Conservation (phyloP, 2,888 invertebrate genomes). For the Cactoblastis cactorum region DNA sequence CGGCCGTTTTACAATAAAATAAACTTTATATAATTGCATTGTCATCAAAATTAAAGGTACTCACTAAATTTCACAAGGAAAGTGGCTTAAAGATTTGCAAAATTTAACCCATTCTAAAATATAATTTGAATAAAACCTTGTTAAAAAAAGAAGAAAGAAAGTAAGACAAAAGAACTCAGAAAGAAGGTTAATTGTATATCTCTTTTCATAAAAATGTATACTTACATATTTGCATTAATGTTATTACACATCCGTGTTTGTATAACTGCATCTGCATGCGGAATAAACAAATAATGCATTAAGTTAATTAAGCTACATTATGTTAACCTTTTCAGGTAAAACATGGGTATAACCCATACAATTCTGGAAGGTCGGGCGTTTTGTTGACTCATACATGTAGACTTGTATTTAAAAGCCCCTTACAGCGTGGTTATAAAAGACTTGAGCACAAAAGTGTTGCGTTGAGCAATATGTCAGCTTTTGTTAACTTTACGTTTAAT, state of each 20-base stretch:
- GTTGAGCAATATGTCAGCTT: slow-evolving; percentile 6
- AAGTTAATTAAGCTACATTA: slow-evolving; percentile 12
- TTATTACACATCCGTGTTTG: slow-evolving; percentile 8
- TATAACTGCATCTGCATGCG: slow-evolving; percentile 7
- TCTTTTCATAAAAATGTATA: neutral
- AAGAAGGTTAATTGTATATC: no score
- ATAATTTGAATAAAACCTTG: no score
- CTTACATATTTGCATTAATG: slow-evolving; percentile 11
- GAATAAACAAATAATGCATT: slow-evolving; percentile 16
- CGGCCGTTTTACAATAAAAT: no score
- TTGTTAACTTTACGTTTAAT: slow-evolving; percentile 4
- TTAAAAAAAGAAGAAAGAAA: no score
- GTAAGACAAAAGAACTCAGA: no score
- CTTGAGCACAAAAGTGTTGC: slow-evolving; percentile 6
- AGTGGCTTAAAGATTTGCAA: no score
- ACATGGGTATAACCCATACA: slow-evolving; percentile 6
- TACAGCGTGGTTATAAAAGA: neutral
- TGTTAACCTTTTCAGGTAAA: neutral
- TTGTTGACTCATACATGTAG: slow-evolving; percentile 5
- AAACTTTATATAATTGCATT: no score
- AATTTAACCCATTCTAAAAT: no score
- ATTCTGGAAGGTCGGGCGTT: slow-evolving; percentile 4
- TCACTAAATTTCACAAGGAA: no score
- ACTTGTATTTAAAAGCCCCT: neutral
- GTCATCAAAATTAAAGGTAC: no score